Percentiles rank a stretch among this genome's conserved stretches.
These are phyloP conservation scores for Pavo muticus DNA, from an alignment of 2,113 vertebrate species.

Conservation along the genomic window DNA sequence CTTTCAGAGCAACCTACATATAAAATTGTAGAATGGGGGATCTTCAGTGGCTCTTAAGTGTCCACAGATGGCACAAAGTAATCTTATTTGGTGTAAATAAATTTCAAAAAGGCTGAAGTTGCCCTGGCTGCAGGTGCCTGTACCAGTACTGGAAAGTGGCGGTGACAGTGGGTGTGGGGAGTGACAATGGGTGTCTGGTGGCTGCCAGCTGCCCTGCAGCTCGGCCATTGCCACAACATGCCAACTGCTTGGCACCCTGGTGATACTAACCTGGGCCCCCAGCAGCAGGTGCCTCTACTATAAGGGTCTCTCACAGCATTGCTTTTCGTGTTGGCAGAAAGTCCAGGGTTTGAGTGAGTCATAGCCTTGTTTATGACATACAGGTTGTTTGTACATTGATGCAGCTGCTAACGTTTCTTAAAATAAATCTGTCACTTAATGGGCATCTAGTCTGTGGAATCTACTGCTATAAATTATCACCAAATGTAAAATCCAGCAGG, in stretches of 20 bases:
- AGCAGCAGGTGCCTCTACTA: conserved; percentile 39
- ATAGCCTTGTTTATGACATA: not conserved
- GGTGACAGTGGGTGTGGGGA: fast-evolving
- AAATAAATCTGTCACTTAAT: not conserved
- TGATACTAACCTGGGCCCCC: conserved; percentile 47
- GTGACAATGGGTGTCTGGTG: not conserved
- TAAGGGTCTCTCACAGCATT: conserved; percentile 1
- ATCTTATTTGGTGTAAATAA: conserved; percentile 39
- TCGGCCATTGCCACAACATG: conserved; percentile 46
- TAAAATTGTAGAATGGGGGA: not conserved
- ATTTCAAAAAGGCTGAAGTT: not conserved
- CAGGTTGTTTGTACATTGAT: not conserved
- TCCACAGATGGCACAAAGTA: conserved; percentile 1
- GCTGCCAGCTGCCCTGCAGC: conserved; percentile 36
- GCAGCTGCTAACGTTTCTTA: not conserved
- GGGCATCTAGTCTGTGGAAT: not conserved
- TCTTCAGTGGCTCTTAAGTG: not conserved
- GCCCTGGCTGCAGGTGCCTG: not conserved
- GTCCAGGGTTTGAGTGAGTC: not conserved
- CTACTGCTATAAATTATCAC: not conserved
- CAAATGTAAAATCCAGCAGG: not conserved
- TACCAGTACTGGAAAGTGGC: not conserved
- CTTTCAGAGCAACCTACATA: too few species aligned
- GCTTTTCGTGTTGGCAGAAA: conserved; percentile 40
- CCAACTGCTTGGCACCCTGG: conserved; percentile 29